These are phyloP conservation scores for Liolophura sinensis DNA, from an alignment of 1,140 invertebrate species.

Conservation along the genomic window DNA sequence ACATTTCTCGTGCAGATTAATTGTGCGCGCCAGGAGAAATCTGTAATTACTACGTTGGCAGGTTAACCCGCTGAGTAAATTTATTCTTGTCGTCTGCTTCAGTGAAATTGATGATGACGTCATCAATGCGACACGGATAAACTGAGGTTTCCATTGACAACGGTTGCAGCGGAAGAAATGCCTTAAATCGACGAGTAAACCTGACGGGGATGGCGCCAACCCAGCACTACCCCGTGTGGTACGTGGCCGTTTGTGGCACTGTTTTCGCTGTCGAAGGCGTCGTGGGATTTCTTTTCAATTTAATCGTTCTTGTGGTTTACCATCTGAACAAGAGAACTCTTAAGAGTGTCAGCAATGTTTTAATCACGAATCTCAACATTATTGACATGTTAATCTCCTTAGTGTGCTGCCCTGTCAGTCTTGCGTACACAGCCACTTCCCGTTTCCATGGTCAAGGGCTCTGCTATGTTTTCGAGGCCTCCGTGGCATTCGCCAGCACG, in stretches of 20 bases:
- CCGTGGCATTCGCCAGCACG: conserved; percentile 8
- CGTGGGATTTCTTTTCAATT: conserved; percentile 10
- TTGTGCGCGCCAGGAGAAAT: too few relatives aligned
- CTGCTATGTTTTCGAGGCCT: conserved; percentile 12
- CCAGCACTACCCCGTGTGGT: background rate
- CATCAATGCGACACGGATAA: too few relatives aligned
- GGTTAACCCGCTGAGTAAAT: too few relatives aligned
- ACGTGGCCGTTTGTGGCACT: background rate
- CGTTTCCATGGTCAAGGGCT: conserved; percentile 1
- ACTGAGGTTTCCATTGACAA: too few relatives aligned
- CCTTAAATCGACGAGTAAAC: too few relatives aligned
- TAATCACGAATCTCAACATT: conserved; percentile 10
- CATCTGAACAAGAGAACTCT: background rate
- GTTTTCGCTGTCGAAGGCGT: conserved; percentile 6
- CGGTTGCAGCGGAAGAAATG: too few relatives aligned
- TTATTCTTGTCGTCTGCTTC: too few relatives aligned
- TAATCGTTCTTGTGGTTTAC: conserved; percentile 10
- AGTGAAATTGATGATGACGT: too few relatives aligned
- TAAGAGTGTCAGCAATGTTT: conserved; percentile 6
- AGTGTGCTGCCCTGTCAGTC: conserved; percentile 2
- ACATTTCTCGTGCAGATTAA: too few relatives aligned
- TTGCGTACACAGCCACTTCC: conserved; percentile 1
- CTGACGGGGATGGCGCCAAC: too few relatives aligned
- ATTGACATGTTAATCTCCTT: conserved; percentile 13
- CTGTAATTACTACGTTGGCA: too few relatives aligned